Evolutionary conservation across 2,888 invertebrate species (phyloP).

Genomic region (Dryobota labecula): DNA sequence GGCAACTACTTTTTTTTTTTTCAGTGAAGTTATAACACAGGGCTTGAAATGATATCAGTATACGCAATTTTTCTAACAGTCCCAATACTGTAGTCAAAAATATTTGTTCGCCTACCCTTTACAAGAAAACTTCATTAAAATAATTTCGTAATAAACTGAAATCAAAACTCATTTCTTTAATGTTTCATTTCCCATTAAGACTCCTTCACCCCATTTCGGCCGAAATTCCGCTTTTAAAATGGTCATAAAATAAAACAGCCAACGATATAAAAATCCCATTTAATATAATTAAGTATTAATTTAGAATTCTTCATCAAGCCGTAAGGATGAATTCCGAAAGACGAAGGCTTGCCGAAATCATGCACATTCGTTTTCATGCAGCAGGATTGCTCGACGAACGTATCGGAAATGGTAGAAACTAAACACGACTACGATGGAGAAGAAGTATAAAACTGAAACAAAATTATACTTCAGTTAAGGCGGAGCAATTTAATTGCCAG

Average conservation of each 20-base stretch:
- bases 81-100: neutral
- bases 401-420: constrained; percentile 88
- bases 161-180: constrained; percentile 41
- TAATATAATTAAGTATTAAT: constrained; percentile 57
- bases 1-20: too few relatives aligned
- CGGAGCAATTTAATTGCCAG: neutral
- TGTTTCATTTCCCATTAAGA: constrained; percentile 33
- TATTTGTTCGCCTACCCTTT: neutral
- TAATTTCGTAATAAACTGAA: constrained; percentile 39
- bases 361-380: constrained; percentile 85
- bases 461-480: constrained; percentile 28
- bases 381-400: constrained; percentile 84
- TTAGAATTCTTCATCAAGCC: constrained; percentile 36
- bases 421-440: constrained; percentile 85
- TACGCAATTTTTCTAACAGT: neutral
- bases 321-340: constrained; percentile 20
- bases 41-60: neutral
- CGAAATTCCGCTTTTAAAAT: constrained; percentile 46
- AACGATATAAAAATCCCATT: constrained; percentile 58
- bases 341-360: constrained; percentile 46
- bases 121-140: constrained; percentile 27
- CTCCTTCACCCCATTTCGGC: constrained; percentile 11
- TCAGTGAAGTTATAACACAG: neutral
- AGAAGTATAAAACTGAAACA: constrained; percentile 84
- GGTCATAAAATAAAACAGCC: constrained; percentile 55